A percentile compares a stretch with the other conserved stretches of the same genome.
phyloP scores from a whole-genome alignment of 1,140 invertebrate genomes.

The Babylonia areolata region DNA sequence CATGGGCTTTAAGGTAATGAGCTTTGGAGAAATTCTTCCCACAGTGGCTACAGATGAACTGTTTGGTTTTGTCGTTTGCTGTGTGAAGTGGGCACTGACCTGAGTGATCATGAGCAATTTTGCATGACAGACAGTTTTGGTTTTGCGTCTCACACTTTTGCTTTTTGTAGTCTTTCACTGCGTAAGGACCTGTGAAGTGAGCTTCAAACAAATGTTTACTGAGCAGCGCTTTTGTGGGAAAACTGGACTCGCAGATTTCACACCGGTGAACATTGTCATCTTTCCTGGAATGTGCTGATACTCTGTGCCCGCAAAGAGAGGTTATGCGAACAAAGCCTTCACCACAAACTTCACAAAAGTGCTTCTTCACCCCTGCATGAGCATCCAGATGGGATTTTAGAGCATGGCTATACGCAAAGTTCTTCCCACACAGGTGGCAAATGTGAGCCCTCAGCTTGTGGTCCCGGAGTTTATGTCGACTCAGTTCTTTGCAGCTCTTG shows the following conservation, averaged over 20 bases:
- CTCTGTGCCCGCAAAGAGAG: constrained; percentile 18
- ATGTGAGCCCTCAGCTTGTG: neutral
- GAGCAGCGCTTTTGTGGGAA: neutral
- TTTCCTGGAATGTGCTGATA: constrained; percentile 1
- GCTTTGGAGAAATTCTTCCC: neutral
- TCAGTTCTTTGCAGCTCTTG: constrained; percentile 1
- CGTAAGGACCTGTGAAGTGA: constrained; percentile 18
- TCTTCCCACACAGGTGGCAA: constrained; percentile 32
- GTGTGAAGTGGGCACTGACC: constrained; percentile 21
- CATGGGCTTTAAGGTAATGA: constrained; percentile 25
- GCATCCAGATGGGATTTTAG: constrained; percentile 30
- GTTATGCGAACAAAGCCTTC: constrained; percentile 31
- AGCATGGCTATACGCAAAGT: constrained; percentile 13
- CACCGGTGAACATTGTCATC: constrained; percentile 5
- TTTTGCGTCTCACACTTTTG: neutral
- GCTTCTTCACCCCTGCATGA: constrained; percentile 17
- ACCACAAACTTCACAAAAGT: constrained; percentile 38
- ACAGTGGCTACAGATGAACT: constrained; percentile 1
- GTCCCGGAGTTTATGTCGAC: neutral
- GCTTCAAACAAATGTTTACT: constrained; percentile 28
- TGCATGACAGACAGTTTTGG: neutral
- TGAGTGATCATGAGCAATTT: neutral
- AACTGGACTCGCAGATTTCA: neutral
- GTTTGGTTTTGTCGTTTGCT: neutral
- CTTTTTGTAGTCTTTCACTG: neutral